phyloP scores from a whole-genome alignment of 1,140 invertebrate genomes.

The Drosophila quadrilineata region DNA sequence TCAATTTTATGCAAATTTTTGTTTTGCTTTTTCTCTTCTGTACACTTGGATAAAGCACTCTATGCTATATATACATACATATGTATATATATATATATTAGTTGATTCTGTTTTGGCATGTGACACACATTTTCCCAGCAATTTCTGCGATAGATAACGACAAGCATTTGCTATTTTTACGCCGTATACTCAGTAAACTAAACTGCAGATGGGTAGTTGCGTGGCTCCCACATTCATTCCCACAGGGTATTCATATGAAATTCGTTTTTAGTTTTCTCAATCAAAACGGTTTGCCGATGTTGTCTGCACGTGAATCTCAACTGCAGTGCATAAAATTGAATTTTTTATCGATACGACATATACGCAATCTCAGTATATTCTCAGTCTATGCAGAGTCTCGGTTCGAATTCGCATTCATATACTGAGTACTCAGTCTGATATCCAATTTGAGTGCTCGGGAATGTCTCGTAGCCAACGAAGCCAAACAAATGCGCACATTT shows the following conservation, averaged over 20 bases:
- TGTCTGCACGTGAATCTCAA: slow-evolving; percentile 60
- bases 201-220: neutral
- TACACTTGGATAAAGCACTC: no score
- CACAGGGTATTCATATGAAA: no score
- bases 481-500: slow-evolving; percentile 58
- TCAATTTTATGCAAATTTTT: slow-evolving; percentile 42
- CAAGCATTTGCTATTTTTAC: slow-evolving; percentile 28
- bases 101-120: slow-evolving; percentile 15
- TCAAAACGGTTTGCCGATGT: slow-evolving; percentile 34
- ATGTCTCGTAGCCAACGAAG: slow-evolving; percentile 35
- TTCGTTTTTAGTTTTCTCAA: no score
- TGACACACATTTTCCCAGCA: slow-evolving; percentile 26
- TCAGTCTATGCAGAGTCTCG: neutral
- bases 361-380: neutral
- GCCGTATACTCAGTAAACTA: neutral
- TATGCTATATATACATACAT: no score
- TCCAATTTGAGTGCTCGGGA: neutral
- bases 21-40: neutral
- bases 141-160: slow-evolving; percentile 30
- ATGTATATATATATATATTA: slow-evolving; percentile 7
- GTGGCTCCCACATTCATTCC: no score
- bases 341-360: no score
- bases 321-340: slow-evolving; percentile 54
- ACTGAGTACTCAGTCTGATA: neutral
- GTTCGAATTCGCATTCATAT: neutral